Percentiles rank a stretch among this genome's conserved stretches.
phyloP scores from a whole-genome alignment of 2,113 vertebrate genomes.

The Lophochroa leadbeateri region DNA sequence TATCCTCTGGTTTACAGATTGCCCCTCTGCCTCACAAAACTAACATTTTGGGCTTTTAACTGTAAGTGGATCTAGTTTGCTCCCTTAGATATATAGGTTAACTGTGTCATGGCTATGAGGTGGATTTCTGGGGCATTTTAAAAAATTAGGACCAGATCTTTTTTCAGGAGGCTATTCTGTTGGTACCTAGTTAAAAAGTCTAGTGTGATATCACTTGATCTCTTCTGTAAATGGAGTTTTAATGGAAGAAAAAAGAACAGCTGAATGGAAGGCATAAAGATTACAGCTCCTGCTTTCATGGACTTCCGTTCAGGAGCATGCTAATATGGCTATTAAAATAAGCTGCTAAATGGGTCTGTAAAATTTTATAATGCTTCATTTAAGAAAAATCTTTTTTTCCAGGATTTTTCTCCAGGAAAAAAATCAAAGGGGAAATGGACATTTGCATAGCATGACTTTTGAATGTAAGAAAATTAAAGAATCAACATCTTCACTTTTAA shows the following conservation, averaged over 20 bases:
- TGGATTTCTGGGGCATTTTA: not conserved
- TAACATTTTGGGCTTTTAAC: not conserved
- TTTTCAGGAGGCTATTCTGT: not conserved
- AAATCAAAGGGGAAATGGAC: not conserved
- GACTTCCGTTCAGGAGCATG: not conserved
- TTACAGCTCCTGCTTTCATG: not conserved
- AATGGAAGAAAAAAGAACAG: not conserved
- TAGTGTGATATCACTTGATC: not conserved
- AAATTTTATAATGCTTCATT: constrained; percentile 2
- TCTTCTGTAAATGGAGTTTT: not conserved
- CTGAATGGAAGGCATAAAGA: not conserved
- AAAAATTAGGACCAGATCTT: not conserved
- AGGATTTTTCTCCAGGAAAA: not conserved
- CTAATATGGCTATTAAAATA: not conserved
- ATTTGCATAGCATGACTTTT: not conserved
- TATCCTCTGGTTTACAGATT: not conserved
- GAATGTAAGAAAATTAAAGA: not conserved
- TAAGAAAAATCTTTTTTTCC: not conserved
- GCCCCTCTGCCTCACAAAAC: not conserved
- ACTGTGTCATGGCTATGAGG: accelerated
- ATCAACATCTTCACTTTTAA: not conserved
- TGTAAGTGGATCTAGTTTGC: not conserved
- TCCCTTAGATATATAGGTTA: not conserved
- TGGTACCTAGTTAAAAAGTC: not conserved
- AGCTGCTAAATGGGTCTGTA: not conserved